These are phyloP conservation scores for Coleophora flavipennella DNA, from an alignment of 2,888 invertebrate genomes.

Conservation along the genomic window DNA sequence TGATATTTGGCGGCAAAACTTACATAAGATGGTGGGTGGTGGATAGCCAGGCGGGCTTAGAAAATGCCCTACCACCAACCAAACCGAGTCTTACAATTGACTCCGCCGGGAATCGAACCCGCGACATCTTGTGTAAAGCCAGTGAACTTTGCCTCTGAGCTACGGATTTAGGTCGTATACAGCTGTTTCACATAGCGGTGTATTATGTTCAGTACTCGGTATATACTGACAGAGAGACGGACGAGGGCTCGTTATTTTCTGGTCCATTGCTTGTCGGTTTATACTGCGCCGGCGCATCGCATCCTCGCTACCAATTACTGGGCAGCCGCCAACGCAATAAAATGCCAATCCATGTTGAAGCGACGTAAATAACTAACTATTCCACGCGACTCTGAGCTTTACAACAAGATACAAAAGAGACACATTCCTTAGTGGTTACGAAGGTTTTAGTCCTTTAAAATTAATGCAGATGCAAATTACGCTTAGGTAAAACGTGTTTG, in stretches of 20 bases:
- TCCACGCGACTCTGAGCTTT: slow-evolving; percentile 18
- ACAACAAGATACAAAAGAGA: slow-evolving; percentile 1
- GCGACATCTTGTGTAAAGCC: too few relatives aligned
- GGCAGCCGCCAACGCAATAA: slow-evolving; percentile 68
- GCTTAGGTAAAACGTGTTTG: slow-evolving; percentile 70
- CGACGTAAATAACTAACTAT: slow-evolving; percentile 19
- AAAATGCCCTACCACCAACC: too few relatives aligned
- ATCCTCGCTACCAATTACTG: slow-evolving; percentile 70
- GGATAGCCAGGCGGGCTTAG: too few relatives aligned
- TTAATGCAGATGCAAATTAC: slow-evolving; percentile 57
- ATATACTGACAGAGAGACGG: slow-evolving; percentile 27
- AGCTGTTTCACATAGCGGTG: slow-evolving; percentile 56
- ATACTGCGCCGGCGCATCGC: slow-evolving; percentile 58
- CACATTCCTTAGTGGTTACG: slow-evolving; percentile 7
- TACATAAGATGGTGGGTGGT: too few relatives aligned
- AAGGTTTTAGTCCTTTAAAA: slow-evolving; percentile 10
- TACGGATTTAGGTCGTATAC: too few relatives aligned
- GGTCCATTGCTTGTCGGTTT: slow-evolving; percentile 70
- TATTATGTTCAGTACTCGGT: slow-evolving; percentile 31
- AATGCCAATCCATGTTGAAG: slow-evolving; percentile 26
- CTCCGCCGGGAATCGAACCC: too few relatives aligned
- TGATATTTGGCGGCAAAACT: too few relatives aligned
- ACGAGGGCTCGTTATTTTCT: slow-evolving; percentile 69
- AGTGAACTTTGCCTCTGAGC: too few relatives aligned
- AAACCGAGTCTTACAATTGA: too few relatives aligned